Evolutionary conservation across 2,888 invertebrate species (phyloP).

Genomic region (Melitaea athalia): DNA sequence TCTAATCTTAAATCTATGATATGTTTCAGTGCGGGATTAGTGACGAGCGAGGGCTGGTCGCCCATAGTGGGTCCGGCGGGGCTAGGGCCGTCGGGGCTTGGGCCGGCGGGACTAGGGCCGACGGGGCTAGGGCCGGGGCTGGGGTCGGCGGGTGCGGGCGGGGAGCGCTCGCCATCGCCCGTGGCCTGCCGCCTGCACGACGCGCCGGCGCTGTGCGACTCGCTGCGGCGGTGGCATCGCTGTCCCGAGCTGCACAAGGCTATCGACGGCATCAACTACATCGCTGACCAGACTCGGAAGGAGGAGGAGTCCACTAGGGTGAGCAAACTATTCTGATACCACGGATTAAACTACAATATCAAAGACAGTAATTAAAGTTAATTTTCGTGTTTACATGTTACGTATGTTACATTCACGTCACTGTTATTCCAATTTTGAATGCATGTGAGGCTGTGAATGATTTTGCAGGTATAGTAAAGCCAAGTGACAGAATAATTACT

Average conservation of each 20-base stretch:
- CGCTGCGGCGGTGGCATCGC: conserved; percentile 91
- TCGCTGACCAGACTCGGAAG: conserved; percentile 95
- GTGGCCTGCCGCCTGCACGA: conserved; percentile 81
- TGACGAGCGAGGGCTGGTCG: conserved; percentile 46
- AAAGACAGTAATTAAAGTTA: no score
- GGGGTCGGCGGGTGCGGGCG: conserved; percentile 44
- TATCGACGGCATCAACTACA: conserved; percentile 95
- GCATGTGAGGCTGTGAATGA: no score
- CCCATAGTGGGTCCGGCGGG: conserved; percentile 40
- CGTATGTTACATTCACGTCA: no score
- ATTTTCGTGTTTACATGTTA: no score
- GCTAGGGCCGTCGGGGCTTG: conserved; percentile 24
- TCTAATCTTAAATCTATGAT: not conserved
- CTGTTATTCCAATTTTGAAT: no score
- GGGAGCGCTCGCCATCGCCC: conserved; percentile 69
- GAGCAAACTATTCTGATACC: conserved; percentile 50
- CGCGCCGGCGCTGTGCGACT: conserved; percentile 83
- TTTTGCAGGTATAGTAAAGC: no score
- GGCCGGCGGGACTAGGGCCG: conserved; percentile 29
- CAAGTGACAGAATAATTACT: no score
- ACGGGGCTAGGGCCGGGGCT: conserved; percentile 35
- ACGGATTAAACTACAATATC: not conserved
- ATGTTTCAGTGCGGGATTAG: conserved; percentile 56
- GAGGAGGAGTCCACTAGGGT: conserved; percentile 96
- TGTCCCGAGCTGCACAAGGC: conserved; percentile 96